These are phyloP conservation scores for Sander lucioperca DNA, from an alignment of 2,113 vertebrate species.

Conservation along the genomic window DNA sequence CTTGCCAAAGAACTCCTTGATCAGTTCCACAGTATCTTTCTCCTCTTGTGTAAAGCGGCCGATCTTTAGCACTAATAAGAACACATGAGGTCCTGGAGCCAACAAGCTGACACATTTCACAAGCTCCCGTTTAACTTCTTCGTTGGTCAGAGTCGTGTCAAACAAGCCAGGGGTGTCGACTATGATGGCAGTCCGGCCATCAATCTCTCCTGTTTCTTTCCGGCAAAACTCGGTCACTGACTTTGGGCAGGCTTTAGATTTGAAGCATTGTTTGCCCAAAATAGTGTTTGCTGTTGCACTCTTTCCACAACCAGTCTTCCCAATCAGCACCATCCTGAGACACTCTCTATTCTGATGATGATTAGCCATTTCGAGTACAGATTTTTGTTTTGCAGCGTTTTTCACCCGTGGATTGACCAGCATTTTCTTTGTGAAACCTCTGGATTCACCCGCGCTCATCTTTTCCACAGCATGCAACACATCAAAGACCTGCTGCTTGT, in stretches of 20 bases:
- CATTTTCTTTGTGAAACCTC: constrained; percentile 26
- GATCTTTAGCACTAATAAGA: constrained; percentile 63
- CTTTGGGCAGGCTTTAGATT: not conserved
- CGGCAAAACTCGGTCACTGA: constrained; percentile 39
- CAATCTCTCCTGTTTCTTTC: constrained; percentile 4
- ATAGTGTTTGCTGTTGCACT: constrained; percentile 48
- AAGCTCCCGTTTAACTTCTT: constrained; percentile 21
- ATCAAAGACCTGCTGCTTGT: constrained; percentile 31
- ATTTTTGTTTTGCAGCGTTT: rapidly evolving
- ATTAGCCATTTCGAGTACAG: not conserved
- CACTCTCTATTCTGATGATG: not conserved
- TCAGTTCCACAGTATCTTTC: constrained; percentile 53
- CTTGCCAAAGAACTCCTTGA: constrained; percentile 61
- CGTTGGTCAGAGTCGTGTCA: constrained; percentile 27
- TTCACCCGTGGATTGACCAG: not conserved
- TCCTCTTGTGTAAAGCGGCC: constrained; percentile 65
- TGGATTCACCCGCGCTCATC: constrained; percentile 11
- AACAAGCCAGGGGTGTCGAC: constrained; percentile 50
- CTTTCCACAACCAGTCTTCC: constrained; percentile 57
- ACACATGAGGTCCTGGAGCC: constrained; percentile 67
- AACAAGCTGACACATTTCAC: constrained; percentile 49
- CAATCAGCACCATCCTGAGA: constrained; percentile 46
- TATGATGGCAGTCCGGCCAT: not conserved
- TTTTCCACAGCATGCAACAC: constrained; percentile 20
- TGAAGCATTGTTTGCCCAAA: constrained; percentile 24